These are phyloP conservation scores for Ceratina japonica DNA, from an alignment of 1,140 invertebrate species.

Conservation along the genomic window DNA sequence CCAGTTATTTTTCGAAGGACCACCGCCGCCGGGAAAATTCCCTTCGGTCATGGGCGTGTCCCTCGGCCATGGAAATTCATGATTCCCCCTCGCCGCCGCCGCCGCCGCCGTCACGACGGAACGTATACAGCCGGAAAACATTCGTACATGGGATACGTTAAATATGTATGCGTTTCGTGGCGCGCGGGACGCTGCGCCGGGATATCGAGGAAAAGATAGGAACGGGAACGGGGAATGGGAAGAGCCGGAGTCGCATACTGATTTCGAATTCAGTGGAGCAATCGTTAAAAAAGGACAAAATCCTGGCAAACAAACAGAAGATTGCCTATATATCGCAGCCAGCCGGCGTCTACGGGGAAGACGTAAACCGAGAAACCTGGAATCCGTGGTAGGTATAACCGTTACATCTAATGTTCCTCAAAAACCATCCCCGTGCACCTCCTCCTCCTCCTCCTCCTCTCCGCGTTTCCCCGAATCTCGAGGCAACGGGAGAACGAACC, in stretches of 20 bases:
- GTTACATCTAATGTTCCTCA: conserved; percentile 17
- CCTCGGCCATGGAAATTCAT: conserved; percentile 1
- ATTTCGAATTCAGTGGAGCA: conserved; percentile 64
- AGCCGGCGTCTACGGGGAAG: conserved; percentile 27
- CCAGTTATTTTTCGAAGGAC: conserved; percentile 1
- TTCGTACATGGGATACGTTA: conserved; percentile 50
- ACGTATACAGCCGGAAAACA: neutral
- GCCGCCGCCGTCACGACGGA: neutral
- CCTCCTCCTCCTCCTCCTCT: too few relatives aligned
- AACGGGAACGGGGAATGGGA: conserved; percentile 4
- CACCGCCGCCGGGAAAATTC: neutral
- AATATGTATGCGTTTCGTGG: conserved; percentile 52
- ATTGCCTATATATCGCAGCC: conserved; percentile 51
- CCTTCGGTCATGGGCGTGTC: neutral
- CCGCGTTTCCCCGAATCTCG: neutral
- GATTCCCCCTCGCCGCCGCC: too few relatives aligned
- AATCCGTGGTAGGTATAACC: conserved; percentile 23
- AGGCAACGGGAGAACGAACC: neutral
- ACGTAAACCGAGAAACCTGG: conserved; percentile 26
- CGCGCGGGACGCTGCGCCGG: neutral
- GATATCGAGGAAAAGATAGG: neutral
- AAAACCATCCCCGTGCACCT: neutral
- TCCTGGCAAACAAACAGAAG: conserved; percentile 60
- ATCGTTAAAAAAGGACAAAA: conserved; percentile 58
- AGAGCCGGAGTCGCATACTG: conserved; percentile 12